A percentile compares a stretch with the other conserved stretches of the same genome.
These are phyloP conservation scores for Scolanthus callimorphus DNA, from an alignment of 92 coral and sea anemone species.

Conservation along the genomic window DNA sequence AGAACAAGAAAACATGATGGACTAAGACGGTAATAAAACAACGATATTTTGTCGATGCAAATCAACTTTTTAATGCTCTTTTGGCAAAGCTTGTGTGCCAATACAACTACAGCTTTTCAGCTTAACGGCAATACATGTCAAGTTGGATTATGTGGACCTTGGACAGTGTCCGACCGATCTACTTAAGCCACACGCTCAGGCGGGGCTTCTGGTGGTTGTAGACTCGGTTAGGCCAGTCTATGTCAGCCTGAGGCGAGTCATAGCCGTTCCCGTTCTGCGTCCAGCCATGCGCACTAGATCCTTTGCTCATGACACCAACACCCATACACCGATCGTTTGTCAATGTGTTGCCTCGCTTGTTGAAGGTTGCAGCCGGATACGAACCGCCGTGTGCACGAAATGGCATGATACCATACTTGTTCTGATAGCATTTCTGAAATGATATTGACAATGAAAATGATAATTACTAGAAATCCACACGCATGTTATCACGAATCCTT, in stretches of 20 bases:
- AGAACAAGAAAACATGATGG: too few species aligned
- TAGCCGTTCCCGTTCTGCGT: slow-evolving; percentile 61
- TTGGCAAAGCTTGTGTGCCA: too few species aligned
- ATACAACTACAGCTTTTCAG: too few species aligned
- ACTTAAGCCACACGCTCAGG: slow-evolving; percentile 64
- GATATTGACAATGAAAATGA: not conserved
- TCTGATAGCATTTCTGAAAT: slow-evolving; percentile 64
- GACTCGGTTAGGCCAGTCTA: slow-evolving; percentile 57
- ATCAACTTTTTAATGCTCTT: too few species aligned
- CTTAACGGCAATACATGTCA: too few species aligned
- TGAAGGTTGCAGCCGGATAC: slow-evolving; percentile 57
- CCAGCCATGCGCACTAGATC: slow-evolving; percentile 72
- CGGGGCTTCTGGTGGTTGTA: slow-evolving; percentile 54
- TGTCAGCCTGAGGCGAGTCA: slow-evolving; percentile 50
- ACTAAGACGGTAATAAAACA: too few species aligned
- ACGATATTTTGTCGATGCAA: too few species aligned
- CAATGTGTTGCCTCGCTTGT: slow-evolving; percentile 52
- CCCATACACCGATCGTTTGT: slow-evolving; percentile 72
- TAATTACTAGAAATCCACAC: too few species aligned
- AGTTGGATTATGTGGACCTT: too few species aligned
- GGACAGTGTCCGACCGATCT: too few species aligned
- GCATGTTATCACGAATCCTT: too few species aligned
- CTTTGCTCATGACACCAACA: slow-evolving; percentile 51
- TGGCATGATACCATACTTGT: slow-evolving; percentile 68
- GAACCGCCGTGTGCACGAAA: slow-evolving; percentile 56